Base-by-base conservation (phyloP, 2,113 vertebrate species). In the Coracopsis vasa region DNA sequence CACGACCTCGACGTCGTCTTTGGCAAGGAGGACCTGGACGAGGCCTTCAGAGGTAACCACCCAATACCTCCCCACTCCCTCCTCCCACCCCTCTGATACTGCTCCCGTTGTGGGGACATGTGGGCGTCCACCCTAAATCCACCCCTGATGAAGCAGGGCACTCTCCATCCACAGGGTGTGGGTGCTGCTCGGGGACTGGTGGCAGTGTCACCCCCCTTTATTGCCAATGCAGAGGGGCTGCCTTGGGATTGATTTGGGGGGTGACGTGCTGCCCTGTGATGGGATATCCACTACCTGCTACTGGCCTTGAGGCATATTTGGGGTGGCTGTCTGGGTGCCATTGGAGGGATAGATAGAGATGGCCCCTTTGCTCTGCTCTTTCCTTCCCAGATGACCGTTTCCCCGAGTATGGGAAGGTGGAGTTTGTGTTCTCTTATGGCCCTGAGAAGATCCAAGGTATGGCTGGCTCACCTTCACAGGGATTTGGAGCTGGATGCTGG, bases 401-500 rank as follows among this genome's bases (percentile, higher is more conserved):
- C 94, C 99, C 99, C 1, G 99, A 99, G 96, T 99, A 99, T 5
- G 99, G 99, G 88, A 99, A 99, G 97, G 99, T 99, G 95, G 99
- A 99, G 91, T 99, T 99, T 48, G 98, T 99, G 77, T 99, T 99
- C 97, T 99, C 99, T 41, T 99, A 99, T 2, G 99, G 99, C 31
- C 99, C 99, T 1, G 99, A 99, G 96, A 99, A 99, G 98, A 99
- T 99, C 64, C 98, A 99, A 98, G 99, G 99, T 99, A 98, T 72
- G 37, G 28, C 74, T 79, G 77, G 41, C n/a, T 58, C 74, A 35
- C 42, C 9, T 9, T 48, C 1, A 0, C 3, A 3, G 27, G 11
- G 13, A 0, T 65, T 86, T 2, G 11, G 41, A 69, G 78, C 72
- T 88, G 62, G 28, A 14, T 81, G 27, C 54, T n/a, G 13, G 29